Conservation (phyloP, 2,797 vertebrate genomes). For the Emys orbicularis region DNA sequence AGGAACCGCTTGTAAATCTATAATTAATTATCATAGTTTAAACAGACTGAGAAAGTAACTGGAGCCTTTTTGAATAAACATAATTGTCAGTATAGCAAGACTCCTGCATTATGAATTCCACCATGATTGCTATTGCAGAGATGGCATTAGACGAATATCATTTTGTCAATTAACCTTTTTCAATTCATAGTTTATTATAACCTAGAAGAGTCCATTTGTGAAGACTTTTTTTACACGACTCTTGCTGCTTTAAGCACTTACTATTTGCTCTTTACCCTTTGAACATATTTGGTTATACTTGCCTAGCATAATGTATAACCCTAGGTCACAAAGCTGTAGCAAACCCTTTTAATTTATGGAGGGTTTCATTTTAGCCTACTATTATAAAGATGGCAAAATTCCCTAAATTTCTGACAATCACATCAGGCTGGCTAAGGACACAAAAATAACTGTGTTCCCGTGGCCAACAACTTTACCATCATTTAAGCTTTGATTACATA, state of each 20-base stretch:
- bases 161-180: constrained; percentile 84
- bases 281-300: constrained; percentile 51
- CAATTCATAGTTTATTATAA: constrained; percentile 76
- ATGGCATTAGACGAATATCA: constrained; percentile 74
- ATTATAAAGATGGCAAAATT: constrained; percentile 51
- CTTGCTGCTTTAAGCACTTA: constrained; percentile 71
- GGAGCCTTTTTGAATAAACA: constrained; percentile 67
- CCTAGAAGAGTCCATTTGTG: constrained; percentile 74
- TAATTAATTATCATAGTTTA: constrained; percentile 59
- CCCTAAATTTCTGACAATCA: constrained; percentile 55
- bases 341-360: constrained; percentile 76
- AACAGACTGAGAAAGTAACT: constrained; percentile 51
- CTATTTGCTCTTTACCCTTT: constrained; percentile 78
- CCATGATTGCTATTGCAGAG: constrained; percentile 56
- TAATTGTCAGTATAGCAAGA: constrained; percentile 71
- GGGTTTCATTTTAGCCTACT: constrained; percentile 67
- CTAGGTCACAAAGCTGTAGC: constrained; percentile 70
- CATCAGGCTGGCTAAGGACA: not conserved
- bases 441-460: constrained; percentile 1
- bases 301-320: constrained; percentile 77
- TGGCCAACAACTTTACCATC: constrained; percentile 38
- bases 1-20: not conserved
- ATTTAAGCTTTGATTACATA: constrained; percentile 64
- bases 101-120: constrained; percentile 64
- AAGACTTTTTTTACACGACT: constrained; percentile 48